These are phyloP conservation scores for Campodea augens DNA, from an alignment of 1,140 invertebrate species.

Conservation along the genomic window DNA sequence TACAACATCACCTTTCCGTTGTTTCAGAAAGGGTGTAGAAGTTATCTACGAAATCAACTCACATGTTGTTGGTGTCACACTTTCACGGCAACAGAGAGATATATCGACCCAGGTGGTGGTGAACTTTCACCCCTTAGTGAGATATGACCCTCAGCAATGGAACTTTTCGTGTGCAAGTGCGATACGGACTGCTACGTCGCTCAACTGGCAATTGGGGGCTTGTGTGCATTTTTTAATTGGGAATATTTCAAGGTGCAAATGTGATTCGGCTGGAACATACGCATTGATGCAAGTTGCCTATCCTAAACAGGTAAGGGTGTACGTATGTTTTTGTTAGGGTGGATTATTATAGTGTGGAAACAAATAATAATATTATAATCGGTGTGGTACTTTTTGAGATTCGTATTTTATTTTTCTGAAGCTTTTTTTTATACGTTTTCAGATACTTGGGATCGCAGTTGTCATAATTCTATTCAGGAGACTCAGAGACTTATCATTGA, in stretches of 20 bases:
- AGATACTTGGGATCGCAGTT: no score
- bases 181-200: no score
- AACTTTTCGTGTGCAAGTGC: no score
- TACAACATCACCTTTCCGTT: no score
- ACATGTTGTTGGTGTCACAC: neutral
- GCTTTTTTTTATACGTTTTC: no score
- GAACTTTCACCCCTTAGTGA: no score
- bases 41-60: neutral
- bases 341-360: neutral
- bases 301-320: neutral
- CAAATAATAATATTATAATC: neutral
- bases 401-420: no score
- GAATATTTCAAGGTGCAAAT: neutral
- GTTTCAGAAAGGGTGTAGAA: neutral
- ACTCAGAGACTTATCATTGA: no score
- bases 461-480: no score
- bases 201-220: neutral
- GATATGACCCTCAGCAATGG: no score
- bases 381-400: neutral
- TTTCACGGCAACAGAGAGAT: no score
- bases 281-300: neutral
- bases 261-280: neutral
- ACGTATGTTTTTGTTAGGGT: neutral
- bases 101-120: no score
- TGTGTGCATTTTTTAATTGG: neutral